These are phyloP conservation scores for Automeris io DNA, from an alignment of 2,888 invertebrate genomes.

Conservation along the genomic window DNA sequence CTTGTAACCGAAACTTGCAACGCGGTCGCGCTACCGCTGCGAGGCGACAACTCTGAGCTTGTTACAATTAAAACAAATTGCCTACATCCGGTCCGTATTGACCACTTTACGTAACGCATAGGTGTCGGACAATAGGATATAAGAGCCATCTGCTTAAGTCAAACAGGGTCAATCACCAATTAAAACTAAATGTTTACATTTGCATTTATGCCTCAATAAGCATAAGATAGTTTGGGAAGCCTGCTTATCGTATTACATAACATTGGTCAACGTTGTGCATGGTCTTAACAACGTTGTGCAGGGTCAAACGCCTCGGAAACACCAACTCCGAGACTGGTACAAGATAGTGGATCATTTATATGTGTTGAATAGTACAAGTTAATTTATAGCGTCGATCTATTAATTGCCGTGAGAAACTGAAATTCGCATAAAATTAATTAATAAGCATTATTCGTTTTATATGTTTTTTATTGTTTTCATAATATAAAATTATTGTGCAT, in stretches of 20 bases:
- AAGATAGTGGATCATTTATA: too few species aligned
- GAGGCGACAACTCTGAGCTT: conserved; percentile 20
- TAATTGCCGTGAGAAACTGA: too few species aligned
- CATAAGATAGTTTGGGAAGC: not conserved
- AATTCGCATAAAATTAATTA: too few species aligned
- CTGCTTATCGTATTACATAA: conserved; percentile 2
- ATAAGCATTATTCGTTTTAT: too few species aligned
- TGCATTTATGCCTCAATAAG: not conserved
- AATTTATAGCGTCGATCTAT: too few species aligned
- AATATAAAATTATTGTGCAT: too few species aligned
- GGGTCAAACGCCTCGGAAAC: too few species aligned
- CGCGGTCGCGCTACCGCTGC: not conserved
- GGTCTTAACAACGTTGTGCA: too few species aligned
- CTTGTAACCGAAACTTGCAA: conserved; percentile 13
- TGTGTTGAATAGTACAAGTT: too few species aligned
- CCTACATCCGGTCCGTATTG: conserved; percentile 65
- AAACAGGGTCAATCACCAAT: conserved; percentile 45
- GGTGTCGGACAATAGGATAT: conserved; percentile 65
- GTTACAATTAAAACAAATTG: conserved; percentile 67
- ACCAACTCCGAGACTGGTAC: too few species aligned
- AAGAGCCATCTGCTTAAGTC: conserved; percentile 59
- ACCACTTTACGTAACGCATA: conserved; percentile 41
- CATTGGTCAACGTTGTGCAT: conserved; percentile 4
- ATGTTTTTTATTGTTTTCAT: too few species aligned
- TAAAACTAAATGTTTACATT: conserved; percentile 34